These are phyloP conservation scores for Agrochola litura DNA, from an alignment of 2,888 invertebrate genomes.

Conservation along the genomic window DNA sequence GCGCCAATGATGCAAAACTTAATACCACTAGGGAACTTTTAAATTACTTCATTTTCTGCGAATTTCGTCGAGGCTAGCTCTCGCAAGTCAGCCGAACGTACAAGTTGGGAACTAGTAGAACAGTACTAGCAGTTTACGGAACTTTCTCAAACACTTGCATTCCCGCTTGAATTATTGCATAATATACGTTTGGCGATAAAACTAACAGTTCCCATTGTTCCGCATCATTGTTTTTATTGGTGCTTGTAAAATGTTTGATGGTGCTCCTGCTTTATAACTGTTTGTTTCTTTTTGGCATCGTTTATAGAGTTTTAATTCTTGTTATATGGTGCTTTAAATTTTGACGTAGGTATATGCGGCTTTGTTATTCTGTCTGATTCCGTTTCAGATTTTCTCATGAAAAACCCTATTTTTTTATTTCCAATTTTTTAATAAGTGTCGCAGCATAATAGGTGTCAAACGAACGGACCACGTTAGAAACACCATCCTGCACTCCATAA, in stretches of 20 bases:
- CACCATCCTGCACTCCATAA: no score
- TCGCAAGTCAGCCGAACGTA: slow-evolving; percentile 74
- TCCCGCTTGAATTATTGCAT: slow-evolving; percentile 83
- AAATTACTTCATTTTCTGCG: slow-evolving; percentile 78
- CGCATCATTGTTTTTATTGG: slow-evolving; percentile 81
- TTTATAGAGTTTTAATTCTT: slow-evolving; percentile 40
- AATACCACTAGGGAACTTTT: slow-evolving; percentile 68
- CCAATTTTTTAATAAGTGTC: no score
- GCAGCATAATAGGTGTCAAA: no score
- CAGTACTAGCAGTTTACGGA: slow-evolving; percentile 72
- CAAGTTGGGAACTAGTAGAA: slow-evolving; percentile 73
- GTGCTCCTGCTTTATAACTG: slow-evolving; percentile 58
- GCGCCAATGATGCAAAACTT: slow-evolving; percentile 73
- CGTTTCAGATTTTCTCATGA: no score
- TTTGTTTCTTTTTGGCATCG: slow-evolving; percentile 62
- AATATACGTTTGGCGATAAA: slow-evolving; percentile 82
- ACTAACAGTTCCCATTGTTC: slow-evolving; percentile 80
- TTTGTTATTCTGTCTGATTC: no score
- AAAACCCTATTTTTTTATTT: no score
- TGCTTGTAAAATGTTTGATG: slow-evolving; percentile 77
- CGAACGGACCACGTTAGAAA: no score
- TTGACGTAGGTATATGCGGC: neutral
- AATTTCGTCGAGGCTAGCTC: slow-evolving; percentile 69
- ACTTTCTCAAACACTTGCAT: slow-evolving; percentile 83
- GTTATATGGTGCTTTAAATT: slow-evolving; percentile 41